Conservation (phyloP, 1,140 invertebrate genomes). For the Metopolophium dirhodum region DNA sequence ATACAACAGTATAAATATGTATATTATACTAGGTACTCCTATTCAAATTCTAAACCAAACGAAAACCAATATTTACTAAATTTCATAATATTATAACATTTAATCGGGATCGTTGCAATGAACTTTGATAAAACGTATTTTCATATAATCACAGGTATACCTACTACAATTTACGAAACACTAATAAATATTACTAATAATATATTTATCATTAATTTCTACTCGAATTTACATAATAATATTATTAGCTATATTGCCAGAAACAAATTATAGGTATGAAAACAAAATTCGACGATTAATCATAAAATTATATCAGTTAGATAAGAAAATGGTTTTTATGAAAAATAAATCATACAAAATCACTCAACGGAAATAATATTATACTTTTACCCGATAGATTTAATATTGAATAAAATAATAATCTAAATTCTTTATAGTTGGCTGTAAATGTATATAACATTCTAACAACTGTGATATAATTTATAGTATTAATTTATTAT, state of each 20-base stretch:
- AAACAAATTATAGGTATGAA: background rate
- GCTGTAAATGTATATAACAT: background rate
- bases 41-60: background rate
- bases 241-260: background rate
- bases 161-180: background rate
- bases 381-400: background rate
- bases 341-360: background rate
- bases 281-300: background rate
- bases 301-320: background rate
- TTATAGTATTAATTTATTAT: background rate
- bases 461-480: background rate
- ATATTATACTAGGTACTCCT: background rate
- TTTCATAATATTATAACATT: background rate
- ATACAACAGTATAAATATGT: background rate
- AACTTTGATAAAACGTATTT: background rate
- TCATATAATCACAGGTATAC: background rate
- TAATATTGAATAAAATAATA: background rate
- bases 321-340: constrained; percentile 3
- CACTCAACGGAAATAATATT: background rate
- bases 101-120: background rate
- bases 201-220: background rate
- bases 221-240: background rate
- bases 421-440: background rate
- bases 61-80: background rate
- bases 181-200: background rate